Percentiles rank a stretch among this genome's conserved stretches.
Conservation (phyloP, 1,140 invertebrate genomes). For the Harpegnathos saltator region DNA sequence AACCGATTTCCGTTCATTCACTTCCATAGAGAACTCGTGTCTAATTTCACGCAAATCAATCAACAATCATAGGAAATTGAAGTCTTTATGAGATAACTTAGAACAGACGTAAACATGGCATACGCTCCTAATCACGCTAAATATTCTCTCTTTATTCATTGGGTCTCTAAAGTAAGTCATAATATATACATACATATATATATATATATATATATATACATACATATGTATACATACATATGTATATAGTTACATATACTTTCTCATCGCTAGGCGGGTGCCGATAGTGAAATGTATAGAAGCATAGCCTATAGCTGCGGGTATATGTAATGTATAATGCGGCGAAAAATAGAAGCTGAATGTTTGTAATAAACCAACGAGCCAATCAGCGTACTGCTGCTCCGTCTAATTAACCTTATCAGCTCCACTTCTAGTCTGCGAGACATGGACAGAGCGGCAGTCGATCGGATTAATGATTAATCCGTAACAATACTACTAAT, state of each 20-base stretch:
- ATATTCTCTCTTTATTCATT: constrained; percentile 19
- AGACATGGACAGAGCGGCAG: constrained; percentile 69
- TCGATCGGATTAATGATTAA: constrained; percentile 40
- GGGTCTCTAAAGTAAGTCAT: constrained; percentile 29
- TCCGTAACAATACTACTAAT: not conserved
- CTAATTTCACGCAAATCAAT: constrained; percentile 31
- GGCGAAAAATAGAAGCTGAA: constrained; percentile 84
- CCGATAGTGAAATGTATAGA: constrained; percentile 79
- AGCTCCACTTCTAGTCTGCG: constrained; percentile 67
- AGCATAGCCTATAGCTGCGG: constrained; percentile 85
- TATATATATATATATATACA: constrained; percentile 19
- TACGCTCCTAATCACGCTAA: constrained; percentile 26
- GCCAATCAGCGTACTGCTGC: constrained; percentile 85
- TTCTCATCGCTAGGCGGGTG: constrained; percentile 83
- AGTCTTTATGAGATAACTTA: constrained; percentile 11
- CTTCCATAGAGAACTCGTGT: constrained; percentile 16
- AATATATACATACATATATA: constrained; percentile 49
- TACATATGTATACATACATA: constrained; percentile 8
- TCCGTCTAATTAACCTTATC: constrained; percentile 79
- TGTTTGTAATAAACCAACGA: constrained; percentile 86
- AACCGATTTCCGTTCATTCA: constrained; percentile 41
- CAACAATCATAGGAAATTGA: constrained; percentile 14
- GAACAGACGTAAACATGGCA: constrained; percentile 19
- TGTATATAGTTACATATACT: constrained; percentile 42
- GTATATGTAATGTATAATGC: constrained; percentile 82